Evolutionary conservation across 2,797 vertebrate genomes (phyloP), one percentile per base, ranked within the genome.

Genomic region (Typhlichthys eigenmanni): DNA sequence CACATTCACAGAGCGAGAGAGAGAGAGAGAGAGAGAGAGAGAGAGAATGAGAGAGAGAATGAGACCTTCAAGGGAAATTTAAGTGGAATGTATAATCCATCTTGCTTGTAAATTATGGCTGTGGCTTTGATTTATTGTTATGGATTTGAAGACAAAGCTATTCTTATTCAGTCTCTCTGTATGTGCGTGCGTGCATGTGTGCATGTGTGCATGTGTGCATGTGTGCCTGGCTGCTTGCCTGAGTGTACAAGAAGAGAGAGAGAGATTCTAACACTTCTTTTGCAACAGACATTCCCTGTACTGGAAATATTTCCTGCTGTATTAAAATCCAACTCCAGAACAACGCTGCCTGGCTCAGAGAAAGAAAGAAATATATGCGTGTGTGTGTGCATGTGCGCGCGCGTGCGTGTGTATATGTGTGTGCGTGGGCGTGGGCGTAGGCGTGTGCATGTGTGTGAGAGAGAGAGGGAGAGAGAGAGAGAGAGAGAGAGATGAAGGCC

Each of bases 271-370:
- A 24, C 79, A 55, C 48, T 68, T 52, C 24, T 19, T 38, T 43
- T 1, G 14, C 62, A 65, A 78, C 74, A 87, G 84, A 88, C 82
- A 88, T 86, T 89, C 87, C 79, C 80, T 80, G 68, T 79, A 84
- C 59, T 62, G 75, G 79, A 89, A 79, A 80, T 84, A 81, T 88
- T 81, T 89, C 82, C 85, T 82, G 75, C 80, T 82, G 75, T 77
- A 82, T 82, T 80, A 75, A 80, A 83, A 89, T 62, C 62, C 56
- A 80, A 82, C 66, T 75, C 76, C 72, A 53, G 76, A 70, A 75
- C 71, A 77, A 74, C 68, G 60, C 59, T 77, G 34, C 24, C 75
- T 71, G 81, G 70, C 73, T 62, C 29, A 59, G 43, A 59, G 49
- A 55, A 66, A 72, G 52, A 76, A 58, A 51, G 12, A 63, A 51